Evolutionary conservation across 2,888 invertebrate genomes (phyloP), one percentile per base, ranked within the genome.

Genomic region (Volucella inanis): DNA sequence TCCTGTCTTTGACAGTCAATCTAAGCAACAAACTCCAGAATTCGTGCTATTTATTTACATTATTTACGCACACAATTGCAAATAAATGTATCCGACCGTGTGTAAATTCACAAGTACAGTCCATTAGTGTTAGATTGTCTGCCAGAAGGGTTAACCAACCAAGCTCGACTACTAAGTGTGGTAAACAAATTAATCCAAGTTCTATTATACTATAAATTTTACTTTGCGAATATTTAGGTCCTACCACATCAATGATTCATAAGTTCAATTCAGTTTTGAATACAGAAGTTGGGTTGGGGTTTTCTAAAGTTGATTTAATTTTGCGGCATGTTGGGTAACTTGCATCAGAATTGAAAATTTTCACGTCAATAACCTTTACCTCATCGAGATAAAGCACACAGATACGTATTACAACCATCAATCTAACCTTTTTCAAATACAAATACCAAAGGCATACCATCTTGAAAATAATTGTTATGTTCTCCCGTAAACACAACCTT

Each of bases 181-280:
- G 43, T 65, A 57, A 72, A 72, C 64, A 72, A 79, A 79, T 79
- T 72, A 62, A 43, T 62, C 10, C 71, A 11, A 57, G 62, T 70
- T 61, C 39, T 77, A 39, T 62, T 45, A 9, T 49, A 39, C 68
- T 45, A 9, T 49, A 12, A 57, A 15, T 47, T 22, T 14, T 38
- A 31, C n/a, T 0, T 15, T 50, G 10, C 31, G 6, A 31, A 31
- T 31, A 6, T 31, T 31, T 31, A 22, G 22, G 22, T 11, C 50
- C 41, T 31, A 54, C 15, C 54, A 70, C 68, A 65, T 79, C 57
- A 79, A 72, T 72, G 50, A 72, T 79, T 72, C 43, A 79, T 45
- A 65, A 50, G 64, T 64, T 15, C 11, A 72, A 64, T 57, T 38
- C 3, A 39, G 50, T 14, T 31, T 55, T 3, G 4, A 4, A 12